Base-by-base conservation (phyloP, 2,113 vertebrate genomes). In the Trogon melanurus region DNA sequence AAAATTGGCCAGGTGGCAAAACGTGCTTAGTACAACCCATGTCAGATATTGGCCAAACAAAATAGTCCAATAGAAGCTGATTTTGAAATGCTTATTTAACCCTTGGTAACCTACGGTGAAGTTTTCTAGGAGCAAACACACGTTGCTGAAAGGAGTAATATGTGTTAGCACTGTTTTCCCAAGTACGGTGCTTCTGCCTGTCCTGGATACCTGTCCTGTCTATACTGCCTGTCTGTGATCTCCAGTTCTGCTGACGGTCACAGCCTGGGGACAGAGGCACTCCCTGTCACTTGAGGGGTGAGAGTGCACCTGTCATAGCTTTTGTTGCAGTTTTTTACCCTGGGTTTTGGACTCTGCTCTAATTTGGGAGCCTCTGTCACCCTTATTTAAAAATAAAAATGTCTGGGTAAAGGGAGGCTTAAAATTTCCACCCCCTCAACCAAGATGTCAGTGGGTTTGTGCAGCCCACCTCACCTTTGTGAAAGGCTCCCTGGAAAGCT, bases 1-100 rank as follows among this genome's bases (percentile, higher is more conserved):
- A 97, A 97, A 96, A 96, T 96, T 84, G 96, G 94, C 96, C 95
- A 98, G 96, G 97, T 98, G 96, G 96, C 93, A 96, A 97, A 97
- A 97, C 17, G 95, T 96, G 97, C 96, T 97, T 93, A 70, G 83
- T 94, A 95, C 78, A 92, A 82, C 76, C 75, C 89, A 70, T 97
- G 97, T 97, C 94, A 97, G 94, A 97, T 93, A 97, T 86, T 95
- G 91, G 94, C 97, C 97, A 96, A 97, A 91, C 95, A 97, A 96
- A 98, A 96, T 91, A 97, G 87, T 97, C 95, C 95, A 89, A 84
- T 62, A 91, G 87, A 91, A 94, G 95, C 86, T 79, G 76, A 69
- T 95, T 94, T 96, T 84, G 32, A 92, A 90, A 89, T 66, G 84
- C 65, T 47, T 95, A 84, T 95, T 97, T 97, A 97, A 97, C 95